A percentile compares a stretch with the other conserved stretches of the same genome.
Conservation (phyloP, 2,113 vertebrate genomes). For the Rhynchomys soricoides region DNA sequence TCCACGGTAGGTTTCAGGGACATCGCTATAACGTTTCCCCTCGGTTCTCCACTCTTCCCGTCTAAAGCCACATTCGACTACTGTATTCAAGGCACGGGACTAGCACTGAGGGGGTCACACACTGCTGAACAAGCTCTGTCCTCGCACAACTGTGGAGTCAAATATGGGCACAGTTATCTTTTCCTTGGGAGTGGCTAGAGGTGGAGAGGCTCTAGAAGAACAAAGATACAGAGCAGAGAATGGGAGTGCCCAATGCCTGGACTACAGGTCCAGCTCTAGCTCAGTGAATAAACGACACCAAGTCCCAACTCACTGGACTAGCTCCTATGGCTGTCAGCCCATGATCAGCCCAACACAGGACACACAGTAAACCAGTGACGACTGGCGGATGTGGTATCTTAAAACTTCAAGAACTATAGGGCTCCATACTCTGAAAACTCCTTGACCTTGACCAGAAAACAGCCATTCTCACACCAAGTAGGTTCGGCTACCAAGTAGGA, state of each 20-base stretch:
- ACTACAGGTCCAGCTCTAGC: rapidly evolving
- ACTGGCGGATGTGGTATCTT: too few species aligned
- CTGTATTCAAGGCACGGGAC: neutral
- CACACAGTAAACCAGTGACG: neutral
- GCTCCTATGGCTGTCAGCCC: rapidly evolving
- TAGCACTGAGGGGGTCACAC: neutral
- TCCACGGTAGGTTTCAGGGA: neutral
- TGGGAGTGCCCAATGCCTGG: neutral
- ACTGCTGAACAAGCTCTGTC: neutral
- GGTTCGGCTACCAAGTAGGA: neutral
- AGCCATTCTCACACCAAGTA: too few species aligned
- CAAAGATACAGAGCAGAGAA: neutral
- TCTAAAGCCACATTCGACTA: neutral
- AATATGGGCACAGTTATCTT: neutral
- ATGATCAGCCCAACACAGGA: neutral
- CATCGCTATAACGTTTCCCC: neutral
- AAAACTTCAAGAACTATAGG: neutral
- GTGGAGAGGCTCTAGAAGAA: neutral
- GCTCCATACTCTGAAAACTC: neutral
- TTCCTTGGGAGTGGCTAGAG: neutral
- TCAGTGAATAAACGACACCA: neutral
- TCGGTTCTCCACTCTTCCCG: neutral
- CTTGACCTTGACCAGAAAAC: neutral
- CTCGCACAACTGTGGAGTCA: neutral
- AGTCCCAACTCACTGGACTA: neutral